These are phyloP conservation scores for Aporrectodea caliginosa DNA, from an alignment of 1,140 invertebrate genomes.

Conservation along the genomic window DNA sequence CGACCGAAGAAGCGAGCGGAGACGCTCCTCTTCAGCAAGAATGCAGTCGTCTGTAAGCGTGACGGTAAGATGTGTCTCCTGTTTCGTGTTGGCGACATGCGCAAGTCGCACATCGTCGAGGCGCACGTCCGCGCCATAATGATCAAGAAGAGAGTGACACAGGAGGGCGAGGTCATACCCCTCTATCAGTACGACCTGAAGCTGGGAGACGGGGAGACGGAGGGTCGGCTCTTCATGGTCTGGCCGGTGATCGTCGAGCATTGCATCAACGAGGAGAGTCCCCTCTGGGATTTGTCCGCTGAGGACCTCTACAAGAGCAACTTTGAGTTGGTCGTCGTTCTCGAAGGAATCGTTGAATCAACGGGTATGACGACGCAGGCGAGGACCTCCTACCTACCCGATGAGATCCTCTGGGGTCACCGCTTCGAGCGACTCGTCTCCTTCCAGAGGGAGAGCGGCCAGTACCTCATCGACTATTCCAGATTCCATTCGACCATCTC, in stretches of 20 bases:
- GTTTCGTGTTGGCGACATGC: no score
- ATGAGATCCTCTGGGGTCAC: slow-evolving; percentile 33
- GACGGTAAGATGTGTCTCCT: slow-evolving; percentile 72
- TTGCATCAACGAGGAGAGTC: slow-evolving; percentile 29
- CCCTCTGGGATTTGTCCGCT: slow-evolving; percentile 28
- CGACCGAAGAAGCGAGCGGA: slow-evolving; percentile 49
- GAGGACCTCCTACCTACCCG: slow-evolving; percentile 83
- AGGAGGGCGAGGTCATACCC: slow-evolving; percentile 57
- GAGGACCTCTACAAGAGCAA: slow-evolving; percentile 17
- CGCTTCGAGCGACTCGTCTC: slow-evolving; percentile 38
- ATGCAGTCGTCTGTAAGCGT: slow-evolving; percentile 59
- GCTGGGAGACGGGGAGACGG: slow-evolving; percentile 35
- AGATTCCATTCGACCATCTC: slow-evolving; percentile 47
- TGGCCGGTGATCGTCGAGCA: slow-evolving; percentile 33
- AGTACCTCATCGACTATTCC: slow-evolving; percentile 50
- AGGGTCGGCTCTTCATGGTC: slow-evolving; percentile 31
- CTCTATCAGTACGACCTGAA: slow-evolving; percentile 39
- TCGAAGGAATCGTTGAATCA: no score
- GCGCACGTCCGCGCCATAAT: slow-evolving; percentile 82
- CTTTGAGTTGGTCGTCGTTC: slow-evolving; percentile 57
- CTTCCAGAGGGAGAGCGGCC: slow-evolving; percentile 44
- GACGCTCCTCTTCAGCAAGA: slow-evolving; percentile 51
- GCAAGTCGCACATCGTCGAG: slow-evolving; percentile 91
- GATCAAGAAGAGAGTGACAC: slow-evolving; percentile 77
- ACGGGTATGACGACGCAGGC: slow-evolving; percentile 59